Evolutionary conservation across 2,888 invertebrate genomes (phyloP).

Genomic region (Mythimna lalbum): DNA sequence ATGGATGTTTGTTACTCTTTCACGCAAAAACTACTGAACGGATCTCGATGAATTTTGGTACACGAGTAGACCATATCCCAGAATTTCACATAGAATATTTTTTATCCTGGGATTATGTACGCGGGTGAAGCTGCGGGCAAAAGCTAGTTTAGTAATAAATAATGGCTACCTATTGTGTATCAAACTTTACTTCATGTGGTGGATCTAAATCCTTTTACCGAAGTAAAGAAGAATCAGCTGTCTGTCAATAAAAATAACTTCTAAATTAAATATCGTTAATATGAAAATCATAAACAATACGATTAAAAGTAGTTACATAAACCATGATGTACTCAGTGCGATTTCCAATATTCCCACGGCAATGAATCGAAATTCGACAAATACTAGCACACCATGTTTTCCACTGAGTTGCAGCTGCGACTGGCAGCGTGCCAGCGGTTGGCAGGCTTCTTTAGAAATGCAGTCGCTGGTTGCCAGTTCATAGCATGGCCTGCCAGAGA

Average conservation of each 20-base stretch:
- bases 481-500: conserved; percentile 28
- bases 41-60: too few species aligned
- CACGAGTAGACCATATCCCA: too few species aligned
- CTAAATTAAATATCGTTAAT: neutral
- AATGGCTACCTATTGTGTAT: too few species aligned
- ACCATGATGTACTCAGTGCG: neutral
- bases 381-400: conserved; percentile 20
- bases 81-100: too few species aligned
- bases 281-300: neutral
- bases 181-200: too few species aligned
- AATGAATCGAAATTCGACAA: conserved; percentile 33
- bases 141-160: too few species aligned
- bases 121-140: too few species aligned
- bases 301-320: conserved; percentile 5
- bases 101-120: too few species aligned
- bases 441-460: conserved; percentile 51
- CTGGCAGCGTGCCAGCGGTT: conserved; percentile 55
- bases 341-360: conserved; percentile 26
- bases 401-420: conserved; percentile 41
- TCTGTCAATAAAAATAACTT: neutral
- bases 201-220: neutral
- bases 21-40: too few species aligned
- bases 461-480: conserved; percentile 42
- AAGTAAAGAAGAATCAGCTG: neutral
- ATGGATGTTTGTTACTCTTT: too few species aligned